Conservation (phyloP, 30 jellyfish, hydroid and myxozoan genomes). For the Sanderia malayensis region DNA sequence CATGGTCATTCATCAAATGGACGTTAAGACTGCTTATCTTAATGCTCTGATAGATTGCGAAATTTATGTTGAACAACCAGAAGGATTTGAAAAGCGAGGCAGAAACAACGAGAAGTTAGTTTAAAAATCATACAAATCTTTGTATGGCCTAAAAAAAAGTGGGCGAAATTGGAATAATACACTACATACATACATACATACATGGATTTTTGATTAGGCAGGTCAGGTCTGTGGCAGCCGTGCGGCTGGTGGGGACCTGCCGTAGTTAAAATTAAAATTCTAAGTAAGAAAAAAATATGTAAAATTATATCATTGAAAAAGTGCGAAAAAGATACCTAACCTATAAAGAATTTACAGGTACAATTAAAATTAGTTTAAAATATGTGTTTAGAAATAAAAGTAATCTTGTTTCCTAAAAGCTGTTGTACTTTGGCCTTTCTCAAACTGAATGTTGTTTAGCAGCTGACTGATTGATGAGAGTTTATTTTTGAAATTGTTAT, state of each 20-base stretch:
- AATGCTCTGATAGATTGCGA: too few species aligned
- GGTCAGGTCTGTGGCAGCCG: slow-evolving; percentile 5
- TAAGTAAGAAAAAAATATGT: neutral
- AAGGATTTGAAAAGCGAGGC: too few species aligned
- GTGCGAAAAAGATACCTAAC: neutral
- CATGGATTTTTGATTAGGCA: slow-evolving; percentile 1
- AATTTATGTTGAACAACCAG: too few species aligned
- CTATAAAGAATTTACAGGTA: neutral
- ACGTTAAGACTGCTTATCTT: too few species aligned
- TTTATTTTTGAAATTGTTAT: slow-evolving; percentile 20
- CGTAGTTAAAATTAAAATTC: neutral
- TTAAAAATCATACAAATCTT: too few species aligned
- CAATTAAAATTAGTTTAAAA: slow-evolving; percentile 1
- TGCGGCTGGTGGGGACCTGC: neutral
- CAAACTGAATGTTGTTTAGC: slow-evolving; percentile 24
- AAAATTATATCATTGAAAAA: neutral
- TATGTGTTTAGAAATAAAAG: slow-evolving; percentile 16
- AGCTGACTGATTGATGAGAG: slow-evolving; percentile 27
- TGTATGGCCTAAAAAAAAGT: too few species aligned
- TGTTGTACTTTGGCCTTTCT: slow-evolving; percentile 16
- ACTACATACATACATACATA: too few species aligned
- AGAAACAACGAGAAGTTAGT: too few species aligned
- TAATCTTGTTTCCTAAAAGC: slow-evolving; percentile 24
- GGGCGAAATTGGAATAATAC: too few species aligned
- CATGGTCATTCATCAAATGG: too few species aligned